Conservation (phyloP, 2,113 vertebrate species). For the Andinoacara biseriatus region DNA sequence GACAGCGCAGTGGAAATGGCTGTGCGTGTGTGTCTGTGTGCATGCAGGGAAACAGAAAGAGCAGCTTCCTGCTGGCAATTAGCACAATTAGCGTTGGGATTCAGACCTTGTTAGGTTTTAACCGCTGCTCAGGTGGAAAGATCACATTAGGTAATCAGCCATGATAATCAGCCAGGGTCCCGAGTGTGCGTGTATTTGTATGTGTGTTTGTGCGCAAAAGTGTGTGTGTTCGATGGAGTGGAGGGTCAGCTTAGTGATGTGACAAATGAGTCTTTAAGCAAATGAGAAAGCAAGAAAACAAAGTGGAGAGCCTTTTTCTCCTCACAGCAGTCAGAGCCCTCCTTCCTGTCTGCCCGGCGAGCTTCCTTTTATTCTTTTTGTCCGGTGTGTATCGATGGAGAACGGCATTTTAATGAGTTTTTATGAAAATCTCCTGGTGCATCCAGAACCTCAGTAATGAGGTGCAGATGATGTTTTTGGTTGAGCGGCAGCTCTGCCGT, state of each 20-base stretch:
- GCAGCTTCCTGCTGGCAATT: slow-evolving; percentile 56
- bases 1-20: not conserved
- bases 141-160: slow-evolving; percentile 73
- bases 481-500: slow-evolving; percentile 16
- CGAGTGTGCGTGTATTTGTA: not conserved
- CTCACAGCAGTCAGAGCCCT: slow-evolving; percentile 4
- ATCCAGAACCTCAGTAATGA: slow-evolving; percentile 59
- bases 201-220: not conserved
- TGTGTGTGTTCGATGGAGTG: not conserved
- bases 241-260: slow-evolving; percentile 13
- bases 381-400: slow-evolving; percentile 55
- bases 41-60: not conserved
- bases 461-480: slow-evolving; percentile 58
- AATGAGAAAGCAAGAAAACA: slow-evolving; percentile 38
- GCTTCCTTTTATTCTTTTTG: not conserved
- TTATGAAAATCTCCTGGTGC: slow-evolving; percentile 48
- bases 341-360: not conserved
- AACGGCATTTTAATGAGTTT: slow-evolving; percentile 76
- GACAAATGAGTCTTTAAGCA: slow-evolving; percentile 29
- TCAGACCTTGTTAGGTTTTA: slow-evolving; percentile 69
- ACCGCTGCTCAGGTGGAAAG: slow-evolving; percentile 72
- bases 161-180: slow-evolving; percentile 59
- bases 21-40: not conserved
- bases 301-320: not conserved
- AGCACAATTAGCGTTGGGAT: slow-evolving; percentile 67